Base-by-base conservation (phyloP, 2,113 vertebrate genomes). In the Daphoenositta chrysoptera region DNA sequence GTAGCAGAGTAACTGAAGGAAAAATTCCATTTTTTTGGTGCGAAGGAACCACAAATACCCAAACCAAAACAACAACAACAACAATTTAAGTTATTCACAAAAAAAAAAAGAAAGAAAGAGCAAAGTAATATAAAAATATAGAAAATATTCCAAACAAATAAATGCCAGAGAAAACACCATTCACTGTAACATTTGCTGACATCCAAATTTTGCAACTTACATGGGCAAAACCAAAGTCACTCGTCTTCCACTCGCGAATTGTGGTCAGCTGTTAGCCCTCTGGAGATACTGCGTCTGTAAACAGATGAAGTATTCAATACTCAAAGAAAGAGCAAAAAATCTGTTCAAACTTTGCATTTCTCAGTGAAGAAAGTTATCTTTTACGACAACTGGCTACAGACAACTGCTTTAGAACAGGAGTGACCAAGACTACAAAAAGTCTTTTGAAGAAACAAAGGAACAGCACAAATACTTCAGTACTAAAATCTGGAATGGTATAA, bases 51-150 rank as follows among this genome's bases (percentile, higher is more conserved):
- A 60, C 18, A 42, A 9, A 42, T 17, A 83, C 44, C 21, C 40
- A 69, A 56, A 35, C 7, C 1, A 6, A 44, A 75, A 14, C 35
- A 40, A 23, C 21, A 28, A 19, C 22, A 35, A 60, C 9, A 42
- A 75, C 13, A 83, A 68, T 7, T 68, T 14, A 77, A 60, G 2
- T 26, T 37, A 23, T 60, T 64, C 33, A 44, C 20, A 37, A 58
- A 1, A 63, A 81, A 13, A 48, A 23, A 21, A 45, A n/a, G n/a
- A 45, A 21, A 40, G 37, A n/a, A 23, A 0, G 0, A 23, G 15
- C 9, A 75, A 84, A 90, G 5, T 50, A 75, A 79, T 23, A 58
- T 3, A 15, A 75, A 42, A 50, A 60, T 64, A 40, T 14, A 47
- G 16, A 51, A 64, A 37, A 2, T 2, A 11, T 30, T 87, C 15